Base-by-base conservation (phyloP, 2,888 invertebrate species). In the Calameuta pallipes region DNA sequence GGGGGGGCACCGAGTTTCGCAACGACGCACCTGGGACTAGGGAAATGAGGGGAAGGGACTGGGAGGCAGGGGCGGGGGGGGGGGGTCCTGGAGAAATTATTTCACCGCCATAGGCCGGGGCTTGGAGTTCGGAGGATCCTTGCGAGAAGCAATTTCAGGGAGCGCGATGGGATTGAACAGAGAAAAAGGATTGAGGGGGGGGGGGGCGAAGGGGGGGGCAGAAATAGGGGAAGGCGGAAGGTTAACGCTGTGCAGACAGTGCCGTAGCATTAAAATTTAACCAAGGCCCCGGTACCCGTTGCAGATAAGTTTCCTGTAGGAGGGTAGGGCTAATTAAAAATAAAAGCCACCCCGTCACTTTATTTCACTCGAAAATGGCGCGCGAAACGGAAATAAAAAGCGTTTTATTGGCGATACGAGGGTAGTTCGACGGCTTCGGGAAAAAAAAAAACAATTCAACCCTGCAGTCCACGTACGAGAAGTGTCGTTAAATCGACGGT, bases 1-100 rank as follows among this genome's bases (percentile, higher is more conserved):
- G 75, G 71, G n/a, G 78, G 73, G 70, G 73, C 75, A 69, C 70
- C 31, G 75, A 76, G 77, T 31, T 71, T 15, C 71, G 71, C 71
- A 74, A 74, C 69, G 41, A 73, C 36, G 35, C 56, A 68, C 35
- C 73, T 74, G 37, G 76, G 78, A 79, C 56, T 68, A n/a, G n/a
- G 69, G n/a, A 75, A 75, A 15, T 9, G 6, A 74, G 78, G 31
- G 15, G 6, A 9, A 36, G 36, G 36, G 12, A 36, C 36, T 36
- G 23, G 68, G 33, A 4, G 76, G 78, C n/a, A 33, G 68, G 35
- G 23, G n/a, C n/a, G 69, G 23, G 74, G 78, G 68, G 71, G n/a
- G 74, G 37, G 56, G 31, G 12, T 23, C 11, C 23, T 11, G 36
- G 13, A 69, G 56, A 33, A 69, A 79, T 34, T 13, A 36, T 71